Conservation (phyloP, 2,888 invertebrate genomes). For the Ormyrus rosae region DNA sequence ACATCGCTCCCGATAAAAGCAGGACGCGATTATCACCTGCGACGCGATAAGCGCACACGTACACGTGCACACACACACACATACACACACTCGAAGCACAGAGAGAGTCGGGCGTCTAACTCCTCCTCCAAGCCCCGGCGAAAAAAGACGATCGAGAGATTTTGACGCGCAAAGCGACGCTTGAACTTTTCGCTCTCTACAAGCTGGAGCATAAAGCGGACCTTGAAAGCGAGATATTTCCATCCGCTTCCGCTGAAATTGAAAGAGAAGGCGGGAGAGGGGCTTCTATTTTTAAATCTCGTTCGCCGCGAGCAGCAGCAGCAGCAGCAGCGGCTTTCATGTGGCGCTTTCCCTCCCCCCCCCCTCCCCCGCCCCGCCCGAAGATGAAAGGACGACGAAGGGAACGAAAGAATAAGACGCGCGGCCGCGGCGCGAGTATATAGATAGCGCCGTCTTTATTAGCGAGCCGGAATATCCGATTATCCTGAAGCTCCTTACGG, state of each 20-base stretch:
- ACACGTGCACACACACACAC: no score
- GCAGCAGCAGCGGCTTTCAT: no score
- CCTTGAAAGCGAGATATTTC: slow-evolving; percentile 59
- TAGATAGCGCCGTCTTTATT: slow-evolving; percentile 47
- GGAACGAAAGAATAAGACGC: slow-evolving; percentile 38
- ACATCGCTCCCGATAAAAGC: background rate
- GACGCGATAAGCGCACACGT: slow-evolving; percentile 4
- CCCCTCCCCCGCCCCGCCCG: no score
- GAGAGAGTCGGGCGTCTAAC: no score
- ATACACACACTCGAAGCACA: no score
- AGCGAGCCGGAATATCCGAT: slow-evolving; percentile 50
- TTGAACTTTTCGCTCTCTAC: slow-evolving; percentile 45
- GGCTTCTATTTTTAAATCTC: slow-evolving; percentile 56
- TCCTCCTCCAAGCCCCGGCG: no score
- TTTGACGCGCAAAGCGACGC: slow-evolving; percentile 27
- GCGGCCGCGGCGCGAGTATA: background rate
- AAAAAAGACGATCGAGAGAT: slow-evolving; percentile 20
- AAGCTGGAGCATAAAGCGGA: slow-evolving; percentile 18
- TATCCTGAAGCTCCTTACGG: slow-evolving; percentile 53
- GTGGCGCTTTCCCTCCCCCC: no score
- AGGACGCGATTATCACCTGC: slow-evolving; percentile 24
- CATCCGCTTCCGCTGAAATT: slow-evolving; percentile 57
- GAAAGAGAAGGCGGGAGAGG: slow-evolving; percentile 19
- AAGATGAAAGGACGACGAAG: slow-evolving; percentile 2
- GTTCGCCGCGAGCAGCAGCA: slow-evolving; percentile 22